These are phyloP conservation scores for Muricea muricata DNA, from an alignment of 92 coral and sea anemone species.

Conservation along the genomic window DNA sequence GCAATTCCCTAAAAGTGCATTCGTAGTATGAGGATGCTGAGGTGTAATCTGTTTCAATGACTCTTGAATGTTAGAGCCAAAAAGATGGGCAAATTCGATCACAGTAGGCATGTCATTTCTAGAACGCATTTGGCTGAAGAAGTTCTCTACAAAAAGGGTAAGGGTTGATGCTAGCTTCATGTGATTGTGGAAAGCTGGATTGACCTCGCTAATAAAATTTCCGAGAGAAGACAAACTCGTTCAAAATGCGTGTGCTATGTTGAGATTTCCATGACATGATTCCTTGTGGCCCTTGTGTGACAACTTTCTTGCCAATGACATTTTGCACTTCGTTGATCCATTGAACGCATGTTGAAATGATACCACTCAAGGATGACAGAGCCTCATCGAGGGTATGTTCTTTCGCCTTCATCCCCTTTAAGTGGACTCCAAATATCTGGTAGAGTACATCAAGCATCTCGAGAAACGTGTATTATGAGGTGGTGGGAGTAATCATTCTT, in stretches of 20 bases:
- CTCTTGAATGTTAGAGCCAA: conserved; percentile 44
- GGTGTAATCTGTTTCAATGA: conserved; percentile 56
- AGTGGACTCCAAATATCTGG: conserved; percentile 33
- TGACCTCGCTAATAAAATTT: background rate
- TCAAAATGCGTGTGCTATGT: background rate
- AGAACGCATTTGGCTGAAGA: conserved; percentile 51
- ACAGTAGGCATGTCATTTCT: conserved; percentile 60
- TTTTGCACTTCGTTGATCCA: conserved; percentile 50
- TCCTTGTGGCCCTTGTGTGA: conserved; percentile 24
- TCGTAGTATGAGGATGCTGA: conserved; percentile 31
- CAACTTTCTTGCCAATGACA: background rate
- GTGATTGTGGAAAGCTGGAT: conserved; percentile 9
- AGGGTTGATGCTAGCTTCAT: conserved; percentile 31
- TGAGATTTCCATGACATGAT: conserved; percentile 33
- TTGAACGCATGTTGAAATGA: background rate
- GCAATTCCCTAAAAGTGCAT: conserved; percentile 37
- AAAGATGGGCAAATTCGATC: conserved; percentile 56
- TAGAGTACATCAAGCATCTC: conserved; percentile 12
- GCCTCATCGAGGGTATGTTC: conserved; percentile 23
- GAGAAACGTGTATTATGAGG: conserved; percentile 13
- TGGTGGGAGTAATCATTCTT: conserved; percentile 42
- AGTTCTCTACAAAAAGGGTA: conserved; percentile 48
- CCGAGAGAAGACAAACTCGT: background rate
- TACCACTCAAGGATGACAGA: conserved; percentile 12
- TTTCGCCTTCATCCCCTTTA: conserved; percentile 27